Evolutionary conservation across 2,797 vertebrate genomes (phyloP).

Genomic region (Danio choprae): DNA sequence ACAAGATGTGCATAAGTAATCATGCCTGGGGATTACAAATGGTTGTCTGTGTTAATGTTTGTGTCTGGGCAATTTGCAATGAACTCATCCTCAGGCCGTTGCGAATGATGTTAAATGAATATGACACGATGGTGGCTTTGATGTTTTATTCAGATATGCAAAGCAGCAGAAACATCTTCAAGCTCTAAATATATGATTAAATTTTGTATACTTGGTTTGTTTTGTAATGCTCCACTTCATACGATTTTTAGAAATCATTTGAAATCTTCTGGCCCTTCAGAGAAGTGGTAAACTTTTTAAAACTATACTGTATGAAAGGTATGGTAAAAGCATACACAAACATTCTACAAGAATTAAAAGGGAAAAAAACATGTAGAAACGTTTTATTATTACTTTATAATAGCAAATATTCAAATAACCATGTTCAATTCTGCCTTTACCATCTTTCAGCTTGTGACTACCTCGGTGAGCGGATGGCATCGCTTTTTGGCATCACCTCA

Average conservation of each 20-base stretch:
- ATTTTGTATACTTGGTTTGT: neutral
- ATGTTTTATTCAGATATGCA: constrained; percentile 6
- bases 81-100: neutral
- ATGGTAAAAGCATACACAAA: neutral
- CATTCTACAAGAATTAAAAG: neutral
- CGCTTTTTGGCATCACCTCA: constrained; percentile 93
- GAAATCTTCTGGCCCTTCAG: neutral
- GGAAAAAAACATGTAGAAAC: neutral
- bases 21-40: neutral
- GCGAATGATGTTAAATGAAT: neutral
- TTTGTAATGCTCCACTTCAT: neutral
- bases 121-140: neutral
- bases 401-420: neutral
- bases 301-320: neutral
- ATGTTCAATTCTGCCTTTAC: neutral
- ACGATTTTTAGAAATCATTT: neutral
- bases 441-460: constrained; percentile 91
- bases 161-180: neutral
- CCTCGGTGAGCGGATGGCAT: constrained; percentile 94
- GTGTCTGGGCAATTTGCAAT: neutral
- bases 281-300: neutral
- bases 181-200: neutral
- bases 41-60: neutral
- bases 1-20: neutral
- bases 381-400: neutral